Percentiles rank a stretch among this genome's conserved stretches.
phyloP scores from a whole-genome alignment of 2,113 vertebrate species.

The Heterotilapia buettikoferi region DNA sequence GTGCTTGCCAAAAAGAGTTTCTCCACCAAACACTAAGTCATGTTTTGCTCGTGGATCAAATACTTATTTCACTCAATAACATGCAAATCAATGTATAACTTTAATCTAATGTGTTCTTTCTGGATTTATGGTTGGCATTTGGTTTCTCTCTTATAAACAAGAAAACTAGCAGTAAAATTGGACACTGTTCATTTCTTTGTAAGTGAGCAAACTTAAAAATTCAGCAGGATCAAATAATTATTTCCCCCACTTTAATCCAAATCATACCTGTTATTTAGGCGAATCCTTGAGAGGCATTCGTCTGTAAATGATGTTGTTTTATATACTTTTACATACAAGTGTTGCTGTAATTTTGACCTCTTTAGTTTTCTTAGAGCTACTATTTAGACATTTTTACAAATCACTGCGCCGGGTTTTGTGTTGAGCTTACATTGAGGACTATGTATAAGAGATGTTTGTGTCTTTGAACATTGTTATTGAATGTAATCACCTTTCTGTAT shows the following conservation, averaged over 20 bases:
- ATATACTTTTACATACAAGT: background rate
- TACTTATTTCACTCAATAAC: background rate
- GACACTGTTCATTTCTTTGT: background rate
- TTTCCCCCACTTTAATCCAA: background rate
- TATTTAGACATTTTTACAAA: background rate
- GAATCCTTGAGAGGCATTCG: background rate
- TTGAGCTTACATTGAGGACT: background rate
- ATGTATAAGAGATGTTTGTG: background rate
- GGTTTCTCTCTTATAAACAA: fast-evolving
- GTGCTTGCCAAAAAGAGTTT: background rate
- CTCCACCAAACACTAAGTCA: background rate
- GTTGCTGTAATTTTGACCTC: background rate
- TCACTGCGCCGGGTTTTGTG: background rate
- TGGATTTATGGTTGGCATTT: background rate
- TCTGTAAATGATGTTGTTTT: background rate
- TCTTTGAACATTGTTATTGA: background rate
- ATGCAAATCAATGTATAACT: background rate
- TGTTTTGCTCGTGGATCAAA: background rate
- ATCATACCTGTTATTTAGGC: background rate
- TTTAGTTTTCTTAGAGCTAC: background rate
- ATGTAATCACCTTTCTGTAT: background rate
- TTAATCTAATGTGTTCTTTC: fast-evolving
- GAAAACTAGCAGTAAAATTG: background rate
- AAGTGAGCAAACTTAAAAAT: background rate
- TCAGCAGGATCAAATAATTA: background rate